Conservation (phyloP, 2,113 vertebrate genomes). For the Microcebus griseorufus region DNA sequence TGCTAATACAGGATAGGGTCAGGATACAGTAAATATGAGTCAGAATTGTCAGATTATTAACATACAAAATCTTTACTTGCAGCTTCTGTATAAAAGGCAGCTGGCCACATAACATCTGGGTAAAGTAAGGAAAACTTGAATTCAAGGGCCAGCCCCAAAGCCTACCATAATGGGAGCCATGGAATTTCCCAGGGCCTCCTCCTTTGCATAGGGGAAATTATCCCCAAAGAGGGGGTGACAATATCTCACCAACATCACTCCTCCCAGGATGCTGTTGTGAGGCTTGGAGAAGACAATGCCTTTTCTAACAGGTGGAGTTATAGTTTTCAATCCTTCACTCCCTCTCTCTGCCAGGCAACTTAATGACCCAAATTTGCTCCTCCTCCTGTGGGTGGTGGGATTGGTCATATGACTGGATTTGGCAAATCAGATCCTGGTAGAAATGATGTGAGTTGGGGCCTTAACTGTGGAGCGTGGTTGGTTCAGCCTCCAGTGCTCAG, state of each 20-base stretch:
- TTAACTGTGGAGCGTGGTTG: neutral
- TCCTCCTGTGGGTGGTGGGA: fast-evolving
- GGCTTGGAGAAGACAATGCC: neutral
- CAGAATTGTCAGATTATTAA: neutral
- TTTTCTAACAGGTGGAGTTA: neutral
- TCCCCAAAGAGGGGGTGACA: no score
- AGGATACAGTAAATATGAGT: neutral
- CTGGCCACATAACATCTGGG: neutral
- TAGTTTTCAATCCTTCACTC: neutral
- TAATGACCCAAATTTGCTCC: neutral
- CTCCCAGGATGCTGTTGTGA: neutral
- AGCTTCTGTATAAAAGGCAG: neutral
- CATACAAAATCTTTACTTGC: neutral
- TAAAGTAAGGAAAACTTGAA: neutral
- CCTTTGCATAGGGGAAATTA: neutral
- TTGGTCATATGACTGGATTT: neutral
- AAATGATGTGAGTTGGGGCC: fast-evolving
- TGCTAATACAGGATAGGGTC: neutral
- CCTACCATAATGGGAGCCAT: neutral
- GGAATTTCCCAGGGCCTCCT: neutral
- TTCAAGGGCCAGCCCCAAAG: neutral
- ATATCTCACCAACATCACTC: neutral
- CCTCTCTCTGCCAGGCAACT: neutral
- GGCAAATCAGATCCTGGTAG: neutral
- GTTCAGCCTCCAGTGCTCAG: neutral